phyloP scores from a whole-genome alignment of 2,797 vertebrate species.

The Megaceryle alcyon region DNA sequence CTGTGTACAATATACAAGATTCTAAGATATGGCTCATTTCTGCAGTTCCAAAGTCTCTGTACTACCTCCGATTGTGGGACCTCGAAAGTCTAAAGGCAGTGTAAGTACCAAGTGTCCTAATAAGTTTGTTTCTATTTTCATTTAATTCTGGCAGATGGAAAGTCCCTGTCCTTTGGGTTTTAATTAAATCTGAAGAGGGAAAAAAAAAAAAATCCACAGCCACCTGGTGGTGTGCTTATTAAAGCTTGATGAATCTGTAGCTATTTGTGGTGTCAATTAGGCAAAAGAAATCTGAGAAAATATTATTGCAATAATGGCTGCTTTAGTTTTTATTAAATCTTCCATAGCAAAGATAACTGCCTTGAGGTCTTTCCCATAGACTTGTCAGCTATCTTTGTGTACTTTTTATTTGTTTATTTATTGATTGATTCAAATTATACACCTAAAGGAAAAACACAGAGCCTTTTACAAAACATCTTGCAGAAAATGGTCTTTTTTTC shows the following conservation, averaged over 20 bases:
- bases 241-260: slow-evolving; percentile 20
- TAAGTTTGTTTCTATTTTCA: background rate
- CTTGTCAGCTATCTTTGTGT: background rate
- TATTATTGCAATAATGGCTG: background rate
- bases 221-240: background rate
- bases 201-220: background rate
- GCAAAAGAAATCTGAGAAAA: background rate
- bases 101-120: slow-evolving; percentile 82
- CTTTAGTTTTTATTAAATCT: background rate
- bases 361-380: background rate
- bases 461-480: background rate
- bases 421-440: background rate
- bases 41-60: slow-evolving; percentile 89
- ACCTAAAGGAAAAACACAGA: background rate
- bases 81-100: slow-evolving; percentile 88
- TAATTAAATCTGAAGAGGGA: slow-evolving; percentile 45
- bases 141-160: background rate
- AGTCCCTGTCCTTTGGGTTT: slow-evolving; percentile 45
- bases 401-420: background rate
- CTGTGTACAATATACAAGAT: background rate
- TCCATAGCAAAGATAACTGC: background rate
- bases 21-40: slow-evolving; percentile 64
- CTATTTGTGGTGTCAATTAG: background rate
- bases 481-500: background rate
- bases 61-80: slow-evolving; percentile 88